Conservation (phyloP, 2,113 vertebrate genomes). For the Siniperca chuatsi region DNA sequence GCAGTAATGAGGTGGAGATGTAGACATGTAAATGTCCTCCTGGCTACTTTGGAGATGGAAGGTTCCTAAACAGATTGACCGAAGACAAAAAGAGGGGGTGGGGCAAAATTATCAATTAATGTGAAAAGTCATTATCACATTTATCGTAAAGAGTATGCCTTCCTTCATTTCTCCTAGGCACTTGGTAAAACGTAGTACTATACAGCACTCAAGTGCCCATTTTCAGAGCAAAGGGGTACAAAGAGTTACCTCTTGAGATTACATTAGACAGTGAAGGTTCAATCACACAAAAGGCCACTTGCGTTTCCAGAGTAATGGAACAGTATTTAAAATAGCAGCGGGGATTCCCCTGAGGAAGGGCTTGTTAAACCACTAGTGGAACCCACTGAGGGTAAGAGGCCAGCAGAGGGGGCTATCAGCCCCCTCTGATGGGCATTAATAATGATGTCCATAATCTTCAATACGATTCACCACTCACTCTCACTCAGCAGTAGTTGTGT, state of each 20-base stretch:
- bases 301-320: conserved; percentile 31
- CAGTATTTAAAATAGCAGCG: conserved; percentile 6
- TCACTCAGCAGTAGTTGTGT: neutral
- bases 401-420: conserved; percentile 53
- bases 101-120: neutral
- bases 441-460: neutral
- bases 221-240: neutral
- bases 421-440: neutral
- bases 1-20: too few species aligned
- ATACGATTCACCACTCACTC: neutral
- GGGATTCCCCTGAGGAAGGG: conserved; percentile 1
- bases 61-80: too few species aligned
- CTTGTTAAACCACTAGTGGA: conserved; percentile 13
- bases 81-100: too few species aligned
- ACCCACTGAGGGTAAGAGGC: conserved; percentile 5
- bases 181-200: neutral
- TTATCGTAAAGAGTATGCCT: neutral
- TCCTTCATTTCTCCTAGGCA: neutral
- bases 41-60: too few species aligned
- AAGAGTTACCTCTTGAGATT: conserved; percentile 1
- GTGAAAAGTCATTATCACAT: too few species aligned
- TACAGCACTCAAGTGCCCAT: neutral
- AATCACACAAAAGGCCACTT: conserved; percentile 2
- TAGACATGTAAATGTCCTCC: neutral
- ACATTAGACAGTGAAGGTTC: neutral